Percentiles rank a stretch among this genome's conserved stretches.
phyloP scores from a whole-genome alignment of 92 coral and sea anemone species.

The Phenganax marumi region DNA sequence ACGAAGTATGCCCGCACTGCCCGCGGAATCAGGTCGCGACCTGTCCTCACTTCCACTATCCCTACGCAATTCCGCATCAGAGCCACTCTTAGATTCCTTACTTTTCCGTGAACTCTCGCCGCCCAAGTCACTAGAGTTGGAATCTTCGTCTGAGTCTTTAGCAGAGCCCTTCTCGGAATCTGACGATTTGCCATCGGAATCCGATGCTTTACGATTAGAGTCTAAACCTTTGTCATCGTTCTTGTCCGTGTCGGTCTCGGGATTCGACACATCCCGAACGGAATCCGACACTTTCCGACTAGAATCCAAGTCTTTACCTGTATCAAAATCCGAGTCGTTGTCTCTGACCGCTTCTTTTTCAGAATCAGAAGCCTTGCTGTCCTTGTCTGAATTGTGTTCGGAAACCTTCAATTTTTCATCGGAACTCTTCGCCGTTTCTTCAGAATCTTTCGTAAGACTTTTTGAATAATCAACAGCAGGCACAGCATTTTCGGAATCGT shows the following conservation, averaged over 20 bases:
- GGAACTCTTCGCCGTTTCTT: no score
- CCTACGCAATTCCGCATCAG: conserved; percentile 1
- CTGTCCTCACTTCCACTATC: not conserved
- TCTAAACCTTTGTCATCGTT: not conserved
- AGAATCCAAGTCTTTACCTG: conserved; percentile 6
- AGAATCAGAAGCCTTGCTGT: not conserved
- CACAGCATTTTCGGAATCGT: no score
- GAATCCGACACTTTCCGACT: conserved; percentile 3
- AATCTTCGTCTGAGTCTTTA: conserved; percentile 14
- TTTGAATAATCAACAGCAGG: no score
- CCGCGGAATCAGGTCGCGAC: conserved; percentile 26
- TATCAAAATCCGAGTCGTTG: not conserved
- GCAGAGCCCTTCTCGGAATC: not conserved
- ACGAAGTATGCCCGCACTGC: conserved; percentile 25
- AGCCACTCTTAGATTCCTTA: conserved; percentile 18
- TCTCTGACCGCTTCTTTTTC: conserved; percentile 12
- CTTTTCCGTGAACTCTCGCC: conserved; percentile 6
- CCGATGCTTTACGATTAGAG: not conserved
- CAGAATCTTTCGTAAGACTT: no score
- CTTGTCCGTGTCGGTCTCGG: conserved; percentile 21
- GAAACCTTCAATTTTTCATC: not conserved
- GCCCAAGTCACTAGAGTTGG: conserved; percentile 14
- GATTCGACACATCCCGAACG: not conserved
- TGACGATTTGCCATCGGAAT: not conserved
- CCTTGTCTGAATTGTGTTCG: conserved; percentile 12